Percentiles rank a stretch among this genome's conserved stretches.
phyloP scores from a whole-genome alignment of 2,113 vertebrate genomes.

The Pyxicephalus adspersus region DNA sequence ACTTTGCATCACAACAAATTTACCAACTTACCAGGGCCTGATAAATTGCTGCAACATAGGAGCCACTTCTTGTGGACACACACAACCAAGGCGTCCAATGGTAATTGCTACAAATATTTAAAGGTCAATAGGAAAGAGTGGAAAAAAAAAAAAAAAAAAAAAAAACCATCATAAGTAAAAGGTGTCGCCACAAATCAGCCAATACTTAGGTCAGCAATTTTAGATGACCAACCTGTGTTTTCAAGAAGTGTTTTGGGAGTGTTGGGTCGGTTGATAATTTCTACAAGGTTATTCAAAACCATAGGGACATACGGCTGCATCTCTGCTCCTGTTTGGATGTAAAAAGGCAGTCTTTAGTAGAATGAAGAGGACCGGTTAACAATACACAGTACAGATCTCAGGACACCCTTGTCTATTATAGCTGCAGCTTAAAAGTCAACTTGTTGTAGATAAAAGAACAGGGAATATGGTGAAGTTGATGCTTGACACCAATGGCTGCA shows the following conservation, averaged over 20 bases:
- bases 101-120: slow-evolving; percentile 80
- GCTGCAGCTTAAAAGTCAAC: too few species aligned
- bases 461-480: too few species aligned
- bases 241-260: slow-evolving; percentile 94
- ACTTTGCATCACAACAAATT: too few species aligned
- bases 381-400: not conserved
- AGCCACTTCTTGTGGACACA: slow-evolving; percentile 94
- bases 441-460: too few species aligned
- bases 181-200: not conserved
- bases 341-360: not conserved
- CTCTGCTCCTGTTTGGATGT: slow-evolving; percentile 79
- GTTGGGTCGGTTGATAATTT: slow-evolving; percentile 94
- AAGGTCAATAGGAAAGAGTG: not conserved
- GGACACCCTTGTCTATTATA: too few species aligned
- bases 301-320: slow-evolving; percentile 95
- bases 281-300: slow-evolving; percentile 90
- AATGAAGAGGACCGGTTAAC: not conserved
- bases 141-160: not conserved
- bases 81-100: slow-evolving; percentile 90
- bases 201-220: not conserved
- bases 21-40: slow-evolving; percentile 84
- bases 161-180: too few species aligned
- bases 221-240: slow-evolving; percentile 82
- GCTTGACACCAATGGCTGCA: too few species aligned
- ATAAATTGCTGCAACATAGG: slow-evolving; percentile 94